Evolutionary conservation across 2,888 invertebrate genomes (phyloP), one percentile per base, ranked within the genome.

Genomic region (Nephrocerus scutellatus): DNA sequence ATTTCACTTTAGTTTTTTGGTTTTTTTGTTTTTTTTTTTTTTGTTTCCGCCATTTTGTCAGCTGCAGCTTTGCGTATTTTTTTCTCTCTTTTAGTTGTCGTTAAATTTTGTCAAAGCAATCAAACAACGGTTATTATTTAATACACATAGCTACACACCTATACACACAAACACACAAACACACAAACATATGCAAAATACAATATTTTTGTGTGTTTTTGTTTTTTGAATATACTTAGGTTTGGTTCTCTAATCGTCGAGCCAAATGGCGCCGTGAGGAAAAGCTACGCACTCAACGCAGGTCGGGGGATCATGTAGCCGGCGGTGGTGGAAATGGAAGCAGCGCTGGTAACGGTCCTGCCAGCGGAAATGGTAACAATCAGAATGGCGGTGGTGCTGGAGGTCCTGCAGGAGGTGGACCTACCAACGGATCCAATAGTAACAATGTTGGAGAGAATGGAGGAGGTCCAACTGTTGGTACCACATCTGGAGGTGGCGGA

Each of bases 211-310:
- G n/a, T n/a, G n/a, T n/a, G n/a, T n/a, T n/a, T n/a, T n/a, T n/a
- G n/a, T n/a, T n/a, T n/a, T n/a, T n/a, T n/a, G n/a, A n/a, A n/a
- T 32, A 38, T 12, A 29, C 69, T 54, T 76, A 97, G 95, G 98
- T 98, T 33, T 99, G 98, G 98, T 99, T 99, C 72, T 96, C 95
- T 48, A 98, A 98, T 72, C 83, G 98, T 38, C 79, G 98, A 33
- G 98, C 98, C 53, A 98, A 99, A 74, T 97, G 96, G 95, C 82
- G 98, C 36, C 79, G 98, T 13, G 98, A 99, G 66, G 98, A 98
- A 69, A 99, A 99, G 71, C 76, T 98, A 43, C 80, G 97, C 36
- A 95, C 89, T 64, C 96, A 96, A 71, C 73, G 88, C 50, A 74
- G 88, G 5, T 61, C 66, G 2, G 57, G 56, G 5, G 65, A 64